phyloP scores from a whole-genome alignment of 1,140 invertebrate species.

The Magallana angulata region DNA sequence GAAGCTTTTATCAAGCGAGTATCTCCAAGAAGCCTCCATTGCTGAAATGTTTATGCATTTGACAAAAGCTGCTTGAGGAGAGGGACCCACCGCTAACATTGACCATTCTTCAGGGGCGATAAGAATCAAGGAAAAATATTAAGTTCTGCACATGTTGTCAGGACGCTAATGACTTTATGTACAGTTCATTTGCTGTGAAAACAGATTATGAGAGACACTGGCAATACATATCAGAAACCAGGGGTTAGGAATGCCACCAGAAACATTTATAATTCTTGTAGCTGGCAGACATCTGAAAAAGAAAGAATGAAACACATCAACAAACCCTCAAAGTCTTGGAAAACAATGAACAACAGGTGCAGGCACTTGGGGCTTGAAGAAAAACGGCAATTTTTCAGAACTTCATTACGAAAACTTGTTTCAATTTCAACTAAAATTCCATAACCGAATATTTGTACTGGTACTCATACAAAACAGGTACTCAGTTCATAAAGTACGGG shows the following conservation, averaged over 20 bases:
- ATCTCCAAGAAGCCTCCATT: background rate
- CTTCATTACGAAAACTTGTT: background rate
- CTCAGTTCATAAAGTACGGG: too few species aligned
- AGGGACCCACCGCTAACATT: background rate
- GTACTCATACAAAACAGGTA: too few species aligned
- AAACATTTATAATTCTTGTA: conserved; percentile 4
- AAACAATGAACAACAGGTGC: conserved; percentile 31
- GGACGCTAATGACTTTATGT: background rate
- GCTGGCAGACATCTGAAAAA: conserved; percentile 17
- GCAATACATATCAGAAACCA: conserved; percentile 2
- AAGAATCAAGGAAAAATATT: background rate
- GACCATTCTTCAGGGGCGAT: background rate
- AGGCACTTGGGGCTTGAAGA: background rate
- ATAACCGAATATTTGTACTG: too few species aligned
- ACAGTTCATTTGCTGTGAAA: conserved; percentile 23
- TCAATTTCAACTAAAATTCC: too few species aligned
- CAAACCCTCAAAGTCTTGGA: background rate
- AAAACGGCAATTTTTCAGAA: background rate
- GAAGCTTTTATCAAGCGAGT: conserved; percentile 7
- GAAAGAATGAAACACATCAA: background rate
- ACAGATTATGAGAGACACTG: conserved; percentile 15
- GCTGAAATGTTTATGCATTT: conserved; percentile 24
- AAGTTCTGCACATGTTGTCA: background rate
- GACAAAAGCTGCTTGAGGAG: conserved; percentile 12
- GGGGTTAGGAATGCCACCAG: background rate